These are phyloP conservation scores for Diadegma fenestrale DNA, from an alignment of 2,888 invertebrate genomes.

Conservation along the genomic window DNA sequence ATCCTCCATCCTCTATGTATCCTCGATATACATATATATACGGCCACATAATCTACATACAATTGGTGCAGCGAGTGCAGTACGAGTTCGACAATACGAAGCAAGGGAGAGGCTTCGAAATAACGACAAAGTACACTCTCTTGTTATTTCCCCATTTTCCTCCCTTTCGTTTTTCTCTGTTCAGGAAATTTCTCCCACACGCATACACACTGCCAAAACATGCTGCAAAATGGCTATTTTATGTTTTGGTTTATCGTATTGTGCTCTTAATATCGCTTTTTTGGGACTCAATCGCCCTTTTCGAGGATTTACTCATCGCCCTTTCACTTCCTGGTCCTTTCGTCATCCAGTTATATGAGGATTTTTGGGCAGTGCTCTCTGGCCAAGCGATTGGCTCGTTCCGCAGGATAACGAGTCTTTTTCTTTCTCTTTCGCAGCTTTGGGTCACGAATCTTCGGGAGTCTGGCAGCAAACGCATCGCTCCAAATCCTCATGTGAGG, in stretches of 20 bases:
- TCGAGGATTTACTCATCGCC: too few relatives aligned
- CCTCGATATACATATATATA: slow-evolving; percentile 34
- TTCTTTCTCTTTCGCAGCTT: slow-evolving; percentile 5
- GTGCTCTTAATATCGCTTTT: too few relatives aligned
- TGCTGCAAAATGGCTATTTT: too few relatives aligned
- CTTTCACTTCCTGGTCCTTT: too few relatives aligned
- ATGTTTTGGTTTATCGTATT: too few relatives aligned
- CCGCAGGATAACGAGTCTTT: neutral
- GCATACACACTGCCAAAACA: too few relatives aligned
- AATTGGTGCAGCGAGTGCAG: slow-evolving; percentile 1
- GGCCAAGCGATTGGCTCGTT: too few relatives aligned
- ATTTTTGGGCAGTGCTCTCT: too few relatives aligned
- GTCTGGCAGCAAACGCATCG: neutral
- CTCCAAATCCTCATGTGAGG: neutral
- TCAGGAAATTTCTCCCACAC: too few relatives aligned
- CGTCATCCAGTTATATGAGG: too few relatives aligned
- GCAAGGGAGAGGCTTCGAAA: slow-evolving; percentile 56
- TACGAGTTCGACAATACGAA: slow-evolving; percentile 48
- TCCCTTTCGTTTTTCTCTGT: neutral
- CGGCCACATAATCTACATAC: slow-evolving; percentile 25
- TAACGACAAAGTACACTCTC: slow-evolving; percentile 43
- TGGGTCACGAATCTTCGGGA: neutral
- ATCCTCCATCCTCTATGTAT: slow-evolving; percentile 18
- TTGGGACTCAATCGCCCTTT: too few relatives aligned
- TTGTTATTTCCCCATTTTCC: slow-evolving; percentile 33